Percentiles rank a stretch among this genome's conserved stretches.
Conservation (phyloP, 1,140 invertebrate species). For the Philotrypesis tridentata region DNA sequence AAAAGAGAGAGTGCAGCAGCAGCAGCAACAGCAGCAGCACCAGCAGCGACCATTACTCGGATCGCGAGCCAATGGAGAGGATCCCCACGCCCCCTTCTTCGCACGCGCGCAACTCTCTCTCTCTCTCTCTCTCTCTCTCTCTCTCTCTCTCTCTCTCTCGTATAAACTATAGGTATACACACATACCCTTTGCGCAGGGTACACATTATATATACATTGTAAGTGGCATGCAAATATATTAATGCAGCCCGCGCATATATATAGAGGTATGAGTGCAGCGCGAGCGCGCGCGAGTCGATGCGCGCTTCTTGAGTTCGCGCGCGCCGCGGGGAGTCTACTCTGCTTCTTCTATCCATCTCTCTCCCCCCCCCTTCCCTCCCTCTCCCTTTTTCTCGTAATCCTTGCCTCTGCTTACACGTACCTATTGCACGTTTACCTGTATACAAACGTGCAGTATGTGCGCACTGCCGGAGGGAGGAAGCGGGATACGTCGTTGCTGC, state of each 20-base stretch:
- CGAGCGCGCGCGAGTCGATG: neutral
- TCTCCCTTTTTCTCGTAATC: no score
- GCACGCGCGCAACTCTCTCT: conserved; percentile 23
- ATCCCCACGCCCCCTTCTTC: conserved; percentile 71
- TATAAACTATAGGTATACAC: neutral
- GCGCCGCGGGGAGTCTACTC: neutral
- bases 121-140: conserved; percentile 26
- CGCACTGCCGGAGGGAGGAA: neutral
- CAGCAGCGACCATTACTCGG: conserved; percentile 70
- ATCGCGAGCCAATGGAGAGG: conserved; percentile 72
- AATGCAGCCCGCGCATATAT: neutral
- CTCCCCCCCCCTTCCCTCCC: neutral
- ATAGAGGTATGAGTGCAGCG: neutral
- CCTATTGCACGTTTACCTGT: neutral
- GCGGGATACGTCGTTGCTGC: neutral
- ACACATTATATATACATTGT: neutral
- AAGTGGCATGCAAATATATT: conserved; percentile 44
- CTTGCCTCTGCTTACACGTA: no score
- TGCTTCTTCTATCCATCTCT: neutral
- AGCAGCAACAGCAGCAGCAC: no score
- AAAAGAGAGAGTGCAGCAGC: conserved; percentile 38
- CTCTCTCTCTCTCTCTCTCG: conserved; percentile 34
- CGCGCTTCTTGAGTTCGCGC: neutral
- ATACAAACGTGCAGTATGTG: neutral
- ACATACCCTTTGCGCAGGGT: neutral